phyloP scores from a whole-genome alignment of 2,888 invertebrate genomes.

The Plusia festucae region DNA sequence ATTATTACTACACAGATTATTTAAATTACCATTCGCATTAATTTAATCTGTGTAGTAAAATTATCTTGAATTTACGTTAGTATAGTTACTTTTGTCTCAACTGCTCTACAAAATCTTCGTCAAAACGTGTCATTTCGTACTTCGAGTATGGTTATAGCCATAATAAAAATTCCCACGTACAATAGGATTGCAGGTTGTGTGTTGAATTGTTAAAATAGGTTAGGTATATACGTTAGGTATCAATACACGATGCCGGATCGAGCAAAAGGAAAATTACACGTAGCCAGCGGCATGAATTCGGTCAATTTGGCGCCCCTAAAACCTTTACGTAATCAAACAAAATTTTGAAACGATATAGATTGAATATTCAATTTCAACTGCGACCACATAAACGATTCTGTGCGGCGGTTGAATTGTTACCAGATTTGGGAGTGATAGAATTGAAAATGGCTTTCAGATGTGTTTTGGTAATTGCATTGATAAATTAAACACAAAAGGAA shows the following conservation, averaged over 20 bases:
- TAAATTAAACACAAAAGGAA: slow-evolving; percentile 12
- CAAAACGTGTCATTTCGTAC: slow-evolving; percentile 5
- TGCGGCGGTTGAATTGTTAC: slow-evolving; percentile 41
- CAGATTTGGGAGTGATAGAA: slow-evolving; percentile 45
- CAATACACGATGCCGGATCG: slow-evolving; percentile 51
- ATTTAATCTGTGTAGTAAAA: no score
- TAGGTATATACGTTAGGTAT: slow-evolving; percentile 49
- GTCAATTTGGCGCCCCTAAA: slow-evolving; percentile 55
- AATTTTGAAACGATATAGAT: slow-evolving; percentile 57
- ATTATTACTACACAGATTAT: slow-evolving; percentile 4
- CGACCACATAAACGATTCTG: slow-evolving; percentile 36
- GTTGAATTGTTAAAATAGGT: slow-evolving; percentile 58
- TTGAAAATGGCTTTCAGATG: slow-evolving; percentile 12
- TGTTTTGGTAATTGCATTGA: slow-evolving; percentile 15
- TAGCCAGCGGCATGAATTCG: slow-evolving; percentile 54
- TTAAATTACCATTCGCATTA: no score
- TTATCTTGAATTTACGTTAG: background rate
- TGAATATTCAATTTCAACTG: slow-evolving; percentile 53
- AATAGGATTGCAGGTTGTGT: slow-evolving; percentile 50
- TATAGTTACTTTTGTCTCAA: background rate
- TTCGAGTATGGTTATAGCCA: slow-evolving; percentile 6
- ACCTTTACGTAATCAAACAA: slow-evolving; percentile 59
- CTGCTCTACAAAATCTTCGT: background rate
- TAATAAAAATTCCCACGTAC: slow-evolving; percentile 43
- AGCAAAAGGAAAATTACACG: slow-evolving; percentile 55